Conservation (phyloP, 1,140 invertebrate genomes). For the Drosophila miranda region DNA sequence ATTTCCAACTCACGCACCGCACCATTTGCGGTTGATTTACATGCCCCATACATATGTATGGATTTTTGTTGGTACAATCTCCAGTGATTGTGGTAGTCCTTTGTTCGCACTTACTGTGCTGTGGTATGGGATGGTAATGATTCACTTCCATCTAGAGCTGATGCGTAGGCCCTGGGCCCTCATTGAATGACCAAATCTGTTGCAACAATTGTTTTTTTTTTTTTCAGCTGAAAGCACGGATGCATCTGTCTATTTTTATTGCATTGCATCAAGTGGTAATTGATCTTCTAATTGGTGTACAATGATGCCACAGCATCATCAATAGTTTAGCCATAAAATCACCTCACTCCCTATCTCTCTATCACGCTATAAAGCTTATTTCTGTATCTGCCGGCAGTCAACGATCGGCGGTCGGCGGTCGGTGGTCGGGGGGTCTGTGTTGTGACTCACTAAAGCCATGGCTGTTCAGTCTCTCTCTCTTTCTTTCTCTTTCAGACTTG, state of each 20-base stretch:
- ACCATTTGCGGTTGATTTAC: constrained; percentile 31
- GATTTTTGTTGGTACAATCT: neutral
- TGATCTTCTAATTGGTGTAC: constrained; percentile 39
- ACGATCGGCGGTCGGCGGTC: constrained; percentile 25
- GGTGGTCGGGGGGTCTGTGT: neutral
- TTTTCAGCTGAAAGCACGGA: neutral
- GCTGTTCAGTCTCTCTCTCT: constrained; percentile 15
- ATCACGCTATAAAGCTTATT: neutral
- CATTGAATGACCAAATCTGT: constrained; percentile 31
- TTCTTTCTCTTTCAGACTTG: neutral
- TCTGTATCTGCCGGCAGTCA: neutral
- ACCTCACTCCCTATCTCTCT: constrained; percentile 10
- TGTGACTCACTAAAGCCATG: constrained; percentile 54
- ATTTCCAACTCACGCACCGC: constrained; percentile 58
- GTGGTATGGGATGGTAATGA: constrained; percentile 1
- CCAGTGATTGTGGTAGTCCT: neutral
- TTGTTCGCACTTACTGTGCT: neutral
- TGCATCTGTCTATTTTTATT: constrained; percentile 44
- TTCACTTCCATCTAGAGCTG: neutral
- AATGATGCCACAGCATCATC: constrained; percentile 19
- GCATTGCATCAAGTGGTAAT: constrained; percentile 40
- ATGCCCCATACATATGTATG: neutral
- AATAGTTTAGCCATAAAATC: constrained; percentile 8
- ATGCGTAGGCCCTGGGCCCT: constrained; percentile 6
- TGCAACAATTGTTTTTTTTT: neutral